These are phyloP conservation scores for Galagoides demidoff DNA, from an alignment of 2,797 vertebrate genomes.

Conservation along the genomic window DNA sequence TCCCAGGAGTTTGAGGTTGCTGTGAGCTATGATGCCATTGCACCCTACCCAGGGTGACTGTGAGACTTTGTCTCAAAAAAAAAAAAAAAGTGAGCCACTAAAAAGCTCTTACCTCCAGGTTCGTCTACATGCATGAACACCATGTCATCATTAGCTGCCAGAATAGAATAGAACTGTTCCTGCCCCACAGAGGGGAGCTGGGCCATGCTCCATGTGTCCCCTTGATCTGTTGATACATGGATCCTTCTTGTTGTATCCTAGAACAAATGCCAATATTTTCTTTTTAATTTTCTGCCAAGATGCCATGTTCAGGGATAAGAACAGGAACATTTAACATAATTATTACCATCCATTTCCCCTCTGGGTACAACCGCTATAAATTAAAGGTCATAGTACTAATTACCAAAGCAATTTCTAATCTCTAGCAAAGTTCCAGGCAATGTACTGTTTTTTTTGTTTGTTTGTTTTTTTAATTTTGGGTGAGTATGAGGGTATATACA, in stretches of 20 bases:
- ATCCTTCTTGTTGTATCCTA: slow-evolving; percentile 90
- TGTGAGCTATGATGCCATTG: no score
- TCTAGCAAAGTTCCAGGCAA: slow-evolving; percentile 33
- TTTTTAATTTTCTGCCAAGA: slow-evolving; percentile 47
- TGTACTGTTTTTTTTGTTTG: neutral
- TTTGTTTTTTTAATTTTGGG: no score
- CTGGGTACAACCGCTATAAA: neutral
- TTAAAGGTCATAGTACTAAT: slow-evolving; percentile 11
- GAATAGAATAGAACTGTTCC: slow-evolving; percentile 97
- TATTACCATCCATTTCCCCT: neutral
- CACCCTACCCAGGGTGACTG: no score
- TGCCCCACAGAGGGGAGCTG: slow-evolving; percentile 96
- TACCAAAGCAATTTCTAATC: slow-evolving; percentile 28
- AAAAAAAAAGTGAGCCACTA: neutral
- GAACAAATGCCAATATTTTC: slow-evolving; percentile 42
- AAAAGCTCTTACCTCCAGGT: slow-evolving; percentile 90
- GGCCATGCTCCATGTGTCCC: slow-evolving; percentile 95
- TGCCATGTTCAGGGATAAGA: neutral
- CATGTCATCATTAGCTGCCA: slow-evolving; percentile 95
- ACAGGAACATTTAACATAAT: neutral
- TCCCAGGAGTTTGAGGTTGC: no score
- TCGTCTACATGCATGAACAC: slow-evolving; percentile 98
- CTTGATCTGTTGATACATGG: slow-evolving; percentile 93
- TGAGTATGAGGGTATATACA: no score
- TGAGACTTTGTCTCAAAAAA: no score